Evolutionary conservation across 2,797 vertebrate species (phyloP), one percentile per base, ranked within the genome.

Genomic region (Tauraco hartlaubi): DNA sequence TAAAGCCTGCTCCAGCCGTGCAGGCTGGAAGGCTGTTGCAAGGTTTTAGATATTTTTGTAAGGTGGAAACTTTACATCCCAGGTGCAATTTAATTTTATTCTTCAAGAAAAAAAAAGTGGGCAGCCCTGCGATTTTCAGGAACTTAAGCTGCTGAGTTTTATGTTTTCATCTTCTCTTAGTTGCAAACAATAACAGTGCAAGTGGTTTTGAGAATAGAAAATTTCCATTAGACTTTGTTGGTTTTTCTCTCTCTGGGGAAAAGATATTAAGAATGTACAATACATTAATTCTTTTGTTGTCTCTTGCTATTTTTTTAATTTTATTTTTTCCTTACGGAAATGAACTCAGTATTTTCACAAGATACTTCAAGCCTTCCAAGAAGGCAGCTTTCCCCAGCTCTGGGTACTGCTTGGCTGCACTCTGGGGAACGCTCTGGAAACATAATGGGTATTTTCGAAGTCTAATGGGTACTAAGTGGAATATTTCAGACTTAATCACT

Each of bases 401-500:
- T 33, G 69, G 35, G 44, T 9, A 12, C 17, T 13, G 82, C 88
- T 39, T 56, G 75, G 37, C 88, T 82, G 66, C 9, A 58, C 94
- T 23, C 80, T 81, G 85, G 89, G 94, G 78, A 92, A 9, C 1
- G 15, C 87, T 85, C 48, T 64, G 76, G 67, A 78, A 82, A 58
- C 78, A 19, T 48, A 58, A 76, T 9, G 52, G 75, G 71, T 48
- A 25, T 88, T 95, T 91, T 51, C 75, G 15, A 58, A 90, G 59
- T 33, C 91, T 94, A 74, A 90, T 29, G 71, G 68, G 63, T 9
- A 37, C 72, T 66, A 74, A 88, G 80, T 86, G 74, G 88, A 89
- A 59, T 72, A 69, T 86, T 90, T 84, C 89, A 80, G 71, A 7
- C 82, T 92, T 96, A 80, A 92, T 95, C 73, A 66, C 74, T 64